Evolutionary conservation across 2,888 invertebrate genomes (phyloP).

Genomic region (Chalcosyrphus nemorum): DNA sequence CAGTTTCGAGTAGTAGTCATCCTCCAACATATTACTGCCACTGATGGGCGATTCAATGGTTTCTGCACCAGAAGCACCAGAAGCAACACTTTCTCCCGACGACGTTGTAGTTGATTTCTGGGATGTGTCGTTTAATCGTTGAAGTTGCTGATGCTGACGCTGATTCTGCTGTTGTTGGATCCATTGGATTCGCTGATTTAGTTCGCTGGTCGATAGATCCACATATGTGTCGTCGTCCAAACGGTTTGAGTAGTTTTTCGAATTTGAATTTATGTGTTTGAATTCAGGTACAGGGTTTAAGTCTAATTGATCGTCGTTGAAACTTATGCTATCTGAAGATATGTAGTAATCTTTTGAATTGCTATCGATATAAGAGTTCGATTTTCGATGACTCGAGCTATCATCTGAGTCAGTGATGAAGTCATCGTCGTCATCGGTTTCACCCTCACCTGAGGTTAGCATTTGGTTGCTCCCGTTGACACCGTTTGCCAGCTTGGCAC

Average conservation of each 20-base stretch:
- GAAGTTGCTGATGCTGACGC: conserved; percentile 21
- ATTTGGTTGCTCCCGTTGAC: conserved; percentile 74
- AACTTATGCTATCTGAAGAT: conserved; percentile 80
- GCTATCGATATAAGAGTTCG: conserved; percentile 74
- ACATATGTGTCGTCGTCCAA: conserved; percentile 42
- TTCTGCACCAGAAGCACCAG: conserved; percentile 5
- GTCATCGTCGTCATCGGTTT: conserved; percentile 74
- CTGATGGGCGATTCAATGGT: conserved; percentile 49
- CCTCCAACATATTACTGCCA: conserved; percentile 70
- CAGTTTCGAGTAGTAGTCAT: conserved; percentile 79
- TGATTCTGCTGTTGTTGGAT: conserved; percentile 35
- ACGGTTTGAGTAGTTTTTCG: conserved; percentile 54
- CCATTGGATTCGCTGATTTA: conserved; percentile 51
- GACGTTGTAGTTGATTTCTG: conserved; percentile 23
- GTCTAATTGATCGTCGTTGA: conserved; percentile 76
- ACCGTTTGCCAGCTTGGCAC: conserved; percentile 86
- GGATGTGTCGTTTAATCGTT: conserved; percentile 35
- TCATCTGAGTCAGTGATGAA: conserved; percentile 47
- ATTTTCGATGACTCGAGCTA: conserved; percentile 46
- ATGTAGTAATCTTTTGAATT: conserved; percentile 81
- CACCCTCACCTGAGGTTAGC: conserved; percentile 54
- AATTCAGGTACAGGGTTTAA: conserved; percentile 75
- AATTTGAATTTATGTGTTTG: conserved; percentile 57
- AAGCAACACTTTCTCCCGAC: conserved; percentile 18
- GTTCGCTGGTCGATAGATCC: conserved; percentile 48